Conservation (phyloP, 2,888 invertebrate species). For the Papilio protenor region DNA sequence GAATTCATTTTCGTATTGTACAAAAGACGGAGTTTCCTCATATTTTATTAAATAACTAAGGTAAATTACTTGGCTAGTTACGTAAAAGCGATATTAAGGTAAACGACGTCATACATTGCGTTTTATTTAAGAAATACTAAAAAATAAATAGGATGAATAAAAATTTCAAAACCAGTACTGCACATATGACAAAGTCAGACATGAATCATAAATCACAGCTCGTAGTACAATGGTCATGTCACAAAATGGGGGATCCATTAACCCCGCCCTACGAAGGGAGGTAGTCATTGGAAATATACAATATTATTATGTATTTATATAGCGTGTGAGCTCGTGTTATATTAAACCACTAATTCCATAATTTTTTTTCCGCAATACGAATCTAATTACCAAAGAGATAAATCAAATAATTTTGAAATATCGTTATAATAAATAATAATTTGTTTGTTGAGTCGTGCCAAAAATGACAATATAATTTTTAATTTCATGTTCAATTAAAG, state of each 20-base stretch:
- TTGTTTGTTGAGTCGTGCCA: not conserved
- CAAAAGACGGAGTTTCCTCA: not conserved
- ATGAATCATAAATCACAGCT: conserved; percentile 32
- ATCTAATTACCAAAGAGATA: no score
- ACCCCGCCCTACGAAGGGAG: conserved; percentile 28
- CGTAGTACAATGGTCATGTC: conserved; percentile 21
- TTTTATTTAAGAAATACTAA: not conserved
- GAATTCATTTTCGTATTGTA: not conserved
- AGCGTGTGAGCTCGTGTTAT: not conserved
- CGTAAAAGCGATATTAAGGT: not conserved
- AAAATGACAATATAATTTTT: not conserved
- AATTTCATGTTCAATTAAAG: not conserved
- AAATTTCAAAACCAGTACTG: not conserved
- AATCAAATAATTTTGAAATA: no score
- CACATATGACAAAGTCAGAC: not conserved
- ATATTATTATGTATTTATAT: not conserved
- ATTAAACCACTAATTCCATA: not conserved
- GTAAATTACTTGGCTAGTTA: not conserved
- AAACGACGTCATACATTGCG: not conserved
- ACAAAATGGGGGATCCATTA: conserved; percentile 19
- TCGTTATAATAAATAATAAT: no score
- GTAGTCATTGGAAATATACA: not conserved
- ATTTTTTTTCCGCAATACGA: no score
- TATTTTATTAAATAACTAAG: not conserved
- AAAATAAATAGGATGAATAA: not conserved